Percentiles rank a stretch among this genome's conserved stretches.
These are phyloP conservation scores for Oxytorus armatus DNA, from an alignment of 2,888 invertebrate genomes.

Conservation along the genomic window DNA sequence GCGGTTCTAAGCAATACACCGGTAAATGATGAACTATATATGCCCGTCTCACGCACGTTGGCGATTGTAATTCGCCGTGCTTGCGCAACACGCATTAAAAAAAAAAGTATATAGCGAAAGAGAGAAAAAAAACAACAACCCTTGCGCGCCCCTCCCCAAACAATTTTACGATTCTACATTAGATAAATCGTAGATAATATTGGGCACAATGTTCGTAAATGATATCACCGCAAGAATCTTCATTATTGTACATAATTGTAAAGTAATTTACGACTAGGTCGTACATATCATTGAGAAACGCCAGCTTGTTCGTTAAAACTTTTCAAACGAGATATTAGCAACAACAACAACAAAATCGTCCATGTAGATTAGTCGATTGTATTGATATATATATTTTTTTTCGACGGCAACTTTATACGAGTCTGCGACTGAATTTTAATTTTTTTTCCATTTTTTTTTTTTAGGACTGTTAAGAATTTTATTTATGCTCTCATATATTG, in stretches of 20 bases:
- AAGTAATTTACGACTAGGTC: slow-evolving; percentile 51
- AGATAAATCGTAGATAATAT: slow-evolving; percentile 23
- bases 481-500: slow-evolving; percentile 26
- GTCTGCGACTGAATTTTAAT: slow-evolving; percentile 38
- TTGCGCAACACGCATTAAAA: slow-evolving; percentile 43
- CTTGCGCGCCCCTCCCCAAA: background rate
- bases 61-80: slow-evolving; percentile 63
- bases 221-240: slow-evolving; percentile 50
- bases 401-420: slow-evolving; percentile 46
- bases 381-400: slow-evolving; percentile 39
- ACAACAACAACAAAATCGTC: slow-evolving; percentile 44
- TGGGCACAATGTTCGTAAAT: background rate
- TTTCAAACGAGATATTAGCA: slow-evolving; percentile 31
- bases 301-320: slow-evolving; percentile 55
- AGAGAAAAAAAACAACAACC: slow-evolving; percentile 26
- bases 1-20: slow-evolving; percentile 84
- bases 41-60: slow-evolving; percentile 68
- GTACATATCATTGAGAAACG: slow-evolving; percentile 64
- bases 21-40: slow-evolving; percentile 78
- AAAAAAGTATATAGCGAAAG: slow-evolving; percentile 4
- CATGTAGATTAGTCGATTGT: slow-evolving; percentile 56
- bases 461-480: slow-evolving; percentile 35
- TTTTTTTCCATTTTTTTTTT: slow-evolving; percentile 8
- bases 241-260: slow-evolving; percentile 64
- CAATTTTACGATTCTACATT: slow-evolving; percentile 13